Evolutionary conservation across 2,113 vertebrate genomes (phyloP), one percentile per base, ranked within the genome.

Genomic region (Microcebus lehilahytsara): DNA sequence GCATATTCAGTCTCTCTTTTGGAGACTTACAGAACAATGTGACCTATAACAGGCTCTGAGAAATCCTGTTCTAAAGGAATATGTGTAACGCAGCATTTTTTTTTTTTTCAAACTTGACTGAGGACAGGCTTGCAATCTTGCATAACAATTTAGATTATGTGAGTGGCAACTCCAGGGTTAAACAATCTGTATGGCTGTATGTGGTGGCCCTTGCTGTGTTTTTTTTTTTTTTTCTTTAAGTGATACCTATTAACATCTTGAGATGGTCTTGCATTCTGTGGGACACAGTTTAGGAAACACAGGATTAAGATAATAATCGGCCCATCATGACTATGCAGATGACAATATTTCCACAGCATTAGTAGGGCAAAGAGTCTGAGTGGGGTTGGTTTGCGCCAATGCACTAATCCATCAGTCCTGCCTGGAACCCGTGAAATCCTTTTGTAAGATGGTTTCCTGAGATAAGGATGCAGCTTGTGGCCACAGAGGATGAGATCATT

Each of bases 391-490:
- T 77, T 42, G 25, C 67, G 62, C 42, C 64, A 77, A 20, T n/a
- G 56, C 46, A 22, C 80, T 88, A 42, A 94, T 92, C 75, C 77
- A 87, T 85, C 60, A 7, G 12, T 72, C 53, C 88, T 72, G 85
- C 86, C 92, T 80, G 49, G 79, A 81, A 96, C 40, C 66, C 51
- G 69, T 53, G 77, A 92, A 95, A 97, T 97, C 91, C 77, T 77
- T 94, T 90, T 87, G 75, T 40, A 67, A 96, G 94, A 91, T 85
- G 77, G 49, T 79, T 96, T 94, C 85, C 93, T 90, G 77, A 95
- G 85, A 93, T 94, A 96, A 94, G 85, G 85, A 34, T 71, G 81
- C 12, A 69, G 74, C 17, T 74, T 91, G 87, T 56, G 71, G 80
- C 12, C 66, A 58, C 67, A 86, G 75, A 97, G 77, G 27, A 51